Conservation (phyloP, 2,888 invertebrate genomes). For the Diabrotica balteata region DNA sequence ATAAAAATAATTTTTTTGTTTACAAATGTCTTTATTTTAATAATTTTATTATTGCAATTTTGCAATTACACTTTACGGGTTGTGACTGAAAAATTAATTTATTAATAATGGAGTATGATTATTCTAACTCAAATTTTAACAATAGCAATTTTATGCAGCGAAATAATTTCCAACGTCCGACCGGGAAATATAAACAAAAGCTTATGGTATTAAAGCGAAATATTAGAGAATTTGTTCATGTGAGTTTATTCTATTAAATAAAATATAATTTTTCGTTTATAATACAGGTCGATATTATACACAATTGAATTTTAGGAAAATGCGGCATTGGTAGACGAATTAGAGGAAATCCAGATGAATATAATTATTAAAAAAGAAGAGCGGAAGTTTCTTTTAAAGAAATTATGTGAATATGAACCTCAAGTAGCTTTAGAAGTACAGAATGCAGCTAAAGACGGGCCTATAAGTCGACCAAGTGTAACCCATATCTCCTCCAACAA, state of each 20-base stretch:
- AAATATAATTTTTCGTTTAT: neutral
- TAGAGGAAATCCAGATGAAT: constrained; percentile 83
- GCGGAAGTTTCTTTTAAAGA: constrained; percentile 78
- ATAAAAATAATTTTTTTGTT: neutral
- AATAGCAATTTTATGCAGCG: constrained; percentile 17
- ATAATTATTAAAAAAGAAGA: constrained; percentile 83
- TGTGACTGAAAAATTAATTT: too few relatives aligned
- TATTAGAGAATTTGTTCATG: constrained; percentile 72
- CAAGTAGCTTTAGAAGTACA: constrained; percentile 57
- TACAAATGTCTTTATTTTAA: constrained; percentile 6
- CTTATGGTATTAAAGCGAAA: constrained; percentile 68
- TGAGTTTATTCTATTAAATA: constrained; percentile 58
- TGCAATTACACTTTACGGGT: neutral
- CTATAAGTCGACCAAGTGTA: constrained; percentile 37
- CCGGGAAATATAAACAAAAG: constrained; percentile 68
- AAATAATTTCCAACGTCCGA: constrained; percentile 36
- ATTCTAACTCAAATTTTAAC: constrained; percentile 18
- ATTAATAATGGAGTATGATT: constrained; percentile 17
- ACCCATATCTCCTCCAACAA: constrained; percentile 12
- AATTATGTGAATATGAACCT: constrained; percentile 73
- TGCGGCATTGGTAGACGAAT: constrained; percentile 87
- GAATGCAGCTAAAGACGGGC: constrained; percentile 51
- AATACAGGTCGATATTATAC: neutral
- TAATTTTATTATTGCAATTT: neutral
- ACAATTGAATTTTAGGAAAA: constrained; percentile 69